Evolutionary conservation across 1,140 invertebrate species (phyloP).

Genomic region (Venturia canescens): DNA sequence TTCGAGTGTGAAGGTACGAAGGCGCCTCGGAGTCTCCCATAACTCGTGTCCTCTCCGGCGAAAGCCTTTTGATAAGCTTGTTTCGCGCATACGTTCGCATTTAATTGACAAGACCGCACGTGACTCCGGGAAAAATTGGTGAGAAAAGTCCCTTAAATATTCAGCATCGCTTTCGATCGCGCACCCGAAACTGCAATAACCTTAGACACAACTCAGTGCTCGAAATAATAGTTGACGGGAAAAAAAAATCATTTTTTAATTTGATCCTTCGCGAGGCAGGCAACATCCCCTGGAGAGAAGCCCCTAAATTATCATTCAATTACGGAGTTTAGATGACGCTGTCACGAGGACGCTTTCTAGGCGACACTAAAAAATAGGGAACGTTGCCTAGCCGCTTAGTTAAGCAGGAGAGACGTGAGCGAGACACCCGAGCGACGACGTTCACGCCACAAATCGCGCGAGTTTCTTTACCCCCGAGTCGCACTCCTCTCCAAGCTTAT

Average conservation of each 20-base stretch:
- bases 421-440: neutral
- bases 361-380: neutral
- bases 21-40: neutral
- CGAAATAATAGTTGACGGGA: no score
- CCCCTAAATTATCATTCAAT: neutral
- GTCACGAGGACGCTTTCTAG: neutral
- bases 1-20: neutral
- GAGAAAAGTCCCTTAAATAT: no score
- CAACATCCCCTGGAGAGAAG: neutral
- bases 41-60: neutral
- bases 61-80: neutral
- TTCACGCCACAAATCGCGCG: conserved; percentile 14
- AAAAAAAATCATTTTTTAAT: no score
- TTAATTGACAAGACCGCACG: no score
- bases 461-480: neutral
- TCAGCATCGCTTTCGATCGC: no score
- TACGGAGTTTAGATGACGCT: neutral
- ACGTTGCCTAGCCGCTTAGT: neutral
- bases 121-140: no score
- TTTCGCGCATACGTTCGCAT: no score
- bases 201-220: neutral
- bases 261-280: neutral
- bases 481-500: conserved; percentile 64
- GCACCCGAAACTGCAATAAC: neutral
- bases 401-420: neutral